phyloP scores from a whole-genome alignment of 2,797 vertebrate species.

The Mallotus villosus region DNA sequence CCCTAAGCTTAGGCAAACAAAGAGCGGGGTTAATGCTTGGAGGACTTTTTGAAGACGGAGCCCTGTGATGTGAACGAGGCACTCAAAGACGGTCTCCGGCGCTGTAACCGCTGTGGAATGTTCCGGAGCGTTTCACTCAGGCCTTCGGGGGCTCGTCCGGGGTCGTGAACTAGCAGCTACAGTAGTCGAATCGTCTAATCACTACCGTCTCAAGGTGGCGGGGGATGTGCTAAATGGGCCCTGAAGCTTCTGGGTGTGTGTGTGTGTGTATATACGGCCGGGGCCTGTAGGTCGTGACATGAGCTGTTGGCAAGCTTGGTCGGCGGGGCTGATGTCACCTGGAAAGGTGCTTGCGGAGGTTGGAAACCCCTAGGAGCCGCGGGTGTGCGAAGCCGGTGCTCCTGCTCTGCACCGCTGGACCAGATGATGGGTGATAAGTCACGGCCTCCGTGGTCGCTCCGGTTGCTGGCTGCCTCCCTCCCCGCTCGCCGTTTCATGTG shows the following conservation, averaged over 20 bases:
- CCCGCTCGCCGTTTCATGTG: conserved; percentile 56
- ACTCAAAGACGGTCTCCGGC: conserved; percentile 54
- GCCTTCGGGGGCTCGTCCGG: conserved; percentile 14
- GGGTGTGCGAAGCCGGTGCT: conserved; percentile 54
- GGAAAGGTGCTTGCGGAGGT: conserved; percentile 15
- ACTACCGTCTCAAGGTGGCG: conserved; percentile 22
- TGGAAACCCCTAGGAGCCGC: conserved; percentile 40
- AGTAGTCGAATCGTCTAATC: conserved; percentile 33
- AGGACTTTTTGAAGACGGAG: conserved; percentile 56
- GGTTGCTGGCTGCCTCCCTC: conserved; percentile 51
- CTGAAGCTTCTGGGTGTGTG: conserved; percentile 27
- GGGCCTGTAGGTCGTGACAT: conserved; percentile 32
- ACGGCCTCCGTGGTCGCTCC: conserved; percentile 58
- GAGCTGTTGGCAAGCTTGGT: conserved; percentile 23
- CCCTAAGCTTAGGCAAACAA: conserved; percentile 64
- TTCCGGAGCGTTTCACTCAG: conserved; percentile 51
- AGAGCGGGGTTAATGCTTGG: conserved; percentile 42
- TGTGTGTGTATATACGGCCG: conserved; percentile 15
- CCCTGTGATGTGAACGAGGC: conserved; percentile 60
- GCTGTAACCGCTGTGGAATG: conserved; percentile 53
- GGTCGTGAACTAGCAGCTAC: conserved; percentile 48
- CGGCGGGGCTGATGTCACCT: conserved; percentile 23
- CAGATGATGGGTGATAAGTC: conserved; percentile 66
- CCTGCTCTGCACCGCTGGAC: conserved; percentile 43
- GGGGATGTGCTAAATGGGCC: conserved; percentile 35